Conservation (phyloP, 2,888 invertebrate genomes). For the Scaptomyza caliginosa region DNA sequence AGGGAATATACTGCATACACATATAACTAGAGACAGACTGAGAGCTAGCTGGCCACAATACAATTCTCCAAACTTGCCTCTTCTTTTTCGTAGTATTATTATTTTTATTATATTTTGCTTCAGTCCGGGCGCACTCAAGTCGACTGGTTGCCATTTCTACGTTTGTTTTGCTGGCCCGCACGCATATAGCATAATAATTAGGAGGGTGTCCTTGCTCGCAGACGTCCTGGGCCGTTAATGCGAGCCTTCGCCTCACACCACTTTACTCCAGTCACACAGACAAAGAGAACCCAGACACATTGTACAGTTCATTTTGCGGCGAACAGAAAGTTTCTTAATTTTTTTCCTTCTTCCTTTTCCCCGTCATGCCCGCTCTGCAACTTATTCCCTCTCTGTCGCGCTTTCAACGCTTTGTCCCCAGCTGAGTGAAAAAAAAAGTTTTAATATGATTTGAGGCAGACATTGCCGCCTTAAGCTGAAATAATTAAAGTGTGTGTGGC, state of each 20-base stretch:
- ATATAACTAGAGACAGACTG: constrained; percentile 2
- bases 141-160: constrained; percentile 45
- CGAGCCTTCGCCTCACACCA: constrained; percentile 13
- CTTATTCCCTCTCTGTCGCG: background rate
- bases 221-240: constrained; percentile 66
- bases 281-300: constrained; percentile 58
- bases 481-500: constrained; percentile 66
- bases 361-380: background rate
- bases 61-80: constrained; percentile 36
- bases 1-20: constrained; percentile 55
- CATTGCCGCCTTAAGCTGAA: constrained; percentile 44
- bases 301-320: constrained; percentile 75
- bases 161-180: constrained; percentile 70
- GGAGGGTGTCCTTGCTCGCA: constrained; percentile 65
- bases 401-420: constrained; percentile 14
- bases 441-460: constrained; percentile 77
- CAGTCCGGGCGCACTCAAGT: constrained; percentile 10
- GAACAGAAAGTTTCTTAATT: constrained; percentile 74
- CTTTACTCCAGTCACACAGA: constrained; percentile 38
- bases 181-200: constrained; percentile 80
- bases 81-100: constrained; percentile 39
- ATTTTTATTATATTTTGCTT: constrained; percentile 61
- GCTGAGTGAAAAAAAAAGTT: constrained; percentile 50
- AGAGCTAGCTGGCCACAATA: constrained; percentile 30
- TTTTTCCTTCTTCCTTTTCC: constrained; percentile 37